Base-by-base conservation (phyloP, 2,797 vertebrate species). In the Tiaroga cobitis region DNA sequence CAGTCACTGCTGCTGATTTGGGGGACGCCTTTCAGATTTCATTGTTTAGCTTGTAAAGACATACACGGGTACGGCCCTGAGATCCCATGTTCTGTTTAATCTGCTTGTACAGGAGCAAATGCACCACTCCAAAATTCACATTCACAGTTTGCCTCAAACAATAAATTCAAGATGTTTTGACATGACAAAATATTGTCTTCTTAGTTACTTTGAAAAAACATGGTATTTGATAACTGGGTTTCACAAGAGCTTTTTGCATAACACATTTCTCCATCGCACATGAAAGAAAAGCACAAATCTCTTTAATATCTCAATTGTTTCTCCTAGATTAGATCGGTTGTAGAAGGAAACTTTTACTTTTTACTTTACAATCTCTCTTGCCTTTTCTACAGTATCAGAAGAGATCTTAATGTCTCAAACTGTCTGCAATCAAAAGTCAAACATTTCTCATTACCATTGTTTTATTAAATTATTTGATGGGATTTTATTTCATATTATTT, bases 1-100 rank as follows among this genome's bases (percentile, higher is more conserved):
- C 69, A 32, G 37, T 70, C 39, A 43, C 43, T 83, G 81, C 59
- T 43, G 49, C 21, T 67, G 82, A 29, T 51, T 73, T 29, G 11
- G 61, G 29, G 63, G 49, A 70, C 7, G 49, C n/a, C 18, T 84
- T 54, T 84, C 75, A 70, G 74, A 70, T 70, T 84, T 84, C 37
- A 84, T 70, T 59, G 74, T 70, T 84, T 69, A 59, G 75, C 10
- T 83, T 41, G 34, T 84, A 78, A 84, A 70, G 75, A 46, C 26
- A 34, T 41, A 74, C 39, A 63, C 0, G 26, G 51, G 65, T 41
- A 56, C 4, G 6, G 21, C 68, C 51, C 69, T 34, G 51, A 34
- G 54, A n/a, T 15, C 18, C 81, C 21, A 10, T 29, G 8, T 41
- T 43, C 51, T 61, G 69, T 63, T 46, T 46, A 74, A 65, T 81